Base-by-base conservation (phyloP, 2,888 invertebrate species). In the Caenorhabditis uteleia region DNA sequence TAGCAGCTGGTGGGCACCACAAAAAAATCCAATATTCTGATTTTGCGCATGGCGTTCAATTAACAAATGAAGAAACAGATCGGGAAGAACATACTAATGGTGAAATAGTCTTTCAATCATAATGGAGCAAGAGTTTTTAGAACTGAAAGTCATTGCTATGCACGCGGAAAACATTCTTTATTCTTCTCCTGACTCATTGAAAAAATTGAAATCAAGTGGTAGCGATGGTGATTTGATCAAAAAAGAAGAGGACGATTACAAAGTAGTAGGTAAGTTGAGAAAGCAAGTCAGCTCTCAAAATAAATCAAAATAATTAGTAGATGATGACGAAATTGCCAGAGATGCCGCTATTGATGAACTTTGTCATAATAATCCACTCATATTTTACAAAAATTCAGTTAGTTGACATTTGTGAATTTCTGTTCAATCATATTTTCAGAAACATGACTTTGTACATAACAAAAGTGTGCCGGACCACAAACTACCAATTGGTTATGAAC, bases 111-210 rank as follows among this genome's bases (percentile, higher is more conserved):
- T 2, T 7, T 21, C 16, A 12, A 12, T 1, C 1, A 36, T 12
- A 21, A 26, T 23, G 2, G 14, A 31, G 16, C 36, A n/a, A n/a
- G n/a, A n/a, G n/a, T n/a, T n/a, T n/a, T n/a, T n/a, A 45, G 62
- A 55, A 42, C 48, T 62, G 34, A 68, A 62, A 49, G 68, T 68
- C 31, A 68, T 68, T 29, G 68, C 68, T 8, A 68, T 68, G 68
- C 68, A 68, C 45, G 62, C 58, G 3, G 68, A 54, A 36, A 62
- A 55, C 39, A 23, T 55, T 0, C 6, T 43, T 7, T 62, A 46
- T 33, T 43, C 31, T 0, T 27, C 8, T n/a, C 42, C n/a, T n/a
- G n/a, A n/a, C n/a, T n/a, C n/a, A n/a, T n/a, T 36, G 14, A 48
- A 33, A 21, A 27, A 38, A 14, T 31, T 31, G 3, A 53, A 49